phyloP scores from a whole-genome alignment of 2,113 vertebrate genomes.

The Platichthys stellatus region DNA sequence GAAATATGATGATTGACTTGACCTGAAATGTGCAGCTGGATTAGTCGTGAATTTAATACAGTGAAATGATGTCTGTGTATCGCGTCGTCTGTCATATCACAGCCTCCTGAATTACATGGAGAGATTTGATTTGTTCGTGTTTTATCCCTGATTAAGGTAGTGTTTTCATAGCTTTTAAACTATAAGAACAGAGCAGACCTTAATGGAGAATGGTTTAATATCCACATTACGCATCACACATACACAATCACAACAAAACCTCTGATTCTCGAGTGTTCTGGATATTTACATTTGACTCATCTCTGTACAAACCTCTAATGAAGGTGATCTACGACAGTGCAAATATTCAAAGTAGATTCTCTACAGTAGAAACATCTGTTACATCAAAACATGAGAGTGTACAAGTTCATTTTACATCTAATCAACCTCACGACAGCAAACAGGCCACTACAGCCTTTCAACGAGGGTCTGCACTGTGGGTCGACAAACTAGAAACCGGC shows the following conservation, averaged over 20 bases:
- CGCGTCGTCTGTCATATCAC: slow-evolving; percentile 11
- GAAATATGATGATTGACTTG: slow-evolving; percentile 34
- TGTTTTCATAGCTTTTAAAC: neutral
- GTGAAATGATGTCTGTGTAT: slow-evolving; percentile 33
- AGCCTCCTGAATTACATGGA: slow-evolving; percentile 53
- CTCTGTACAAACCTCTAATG: slow-evolving; percentile 34
- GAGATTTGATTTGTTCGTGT: slow-evolving; percentile 39
- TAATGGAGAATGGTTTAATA: slow-evolving; percentile 60
- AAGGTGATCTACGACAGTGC: slow-evolving; percentile 24
- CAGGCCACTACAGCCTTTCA: slow-evolving; percentile 33
- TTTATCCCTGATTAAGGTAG: slow-evolving; percentile 59
- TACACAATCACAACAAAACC: slow-evolving; percentile 48
- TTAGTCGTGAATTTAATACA: slow-evolving; percentile 60
- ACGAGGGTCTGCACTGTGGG: slow-evolving; percentile 37
- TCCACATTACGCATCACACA: slow-evolving; percentile 41
- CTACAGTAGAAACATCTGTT: slow-evolving; percentile 22
- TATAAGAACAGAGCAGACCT: slow-evolving; percentile 2
- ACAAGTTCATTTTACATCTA: slow-evolving; percentile 51
- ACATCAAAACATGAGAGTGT: slow-evolving; percentile 35
- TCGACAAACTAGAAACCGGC: slow-evolving; percentile 29
- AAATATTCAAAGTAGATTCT: slow-evolving; percentile 22
- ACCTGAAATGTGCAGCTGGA: slow-evolving; percentile 51
- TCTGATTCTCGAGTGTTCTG: neutral
- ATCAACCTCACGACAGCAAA: slow-evolving; percentile 49
- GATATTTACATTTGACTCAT: slow-evolving; percentile 49